phyloP scores from a whole-genome alignment of 2,113 vertebrate species.

The Silurus asotus region DNA sequence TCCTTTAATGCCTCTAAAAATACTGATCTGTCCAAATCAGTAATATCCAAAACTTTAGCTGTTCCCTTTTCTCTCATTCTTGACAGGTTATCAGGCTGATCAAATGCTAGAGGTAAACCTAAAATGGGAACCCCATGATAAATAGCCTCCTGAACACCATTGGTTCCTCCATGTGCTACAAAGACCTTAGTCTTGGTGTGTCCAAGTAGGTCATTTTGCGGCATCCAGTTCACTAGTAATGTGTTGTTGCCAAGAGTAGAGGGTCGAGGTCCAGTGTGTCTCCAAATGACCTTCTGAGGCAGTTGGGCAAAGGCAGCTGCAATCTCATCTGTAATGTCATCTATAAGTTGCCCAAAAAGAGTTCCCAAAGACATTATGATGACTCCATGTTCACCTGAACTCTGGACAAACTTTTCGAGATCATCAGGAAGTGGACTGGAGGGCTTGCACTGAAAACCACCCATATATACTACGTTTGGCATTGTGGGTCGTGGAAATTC shows the following conservation, averaged over 20 bases:
- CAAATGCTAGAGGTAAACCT: conserved; percentile 67
- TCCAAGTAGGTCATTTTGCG: conserved; percentile 72
- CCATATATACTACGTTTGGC: conserved; percentile 56
- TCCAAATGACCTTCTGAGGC: conserved; percentile 72
- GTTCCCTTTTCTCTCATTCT: conserved; percentile 64
- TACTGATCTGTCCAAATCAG: conserved; percentile 54
- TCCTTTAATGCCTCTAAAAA: conserved; percentile 62
- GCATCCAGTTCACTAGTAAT: conserved; percentile 67
- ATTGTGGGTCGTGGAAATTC: conserved; percentile 60
- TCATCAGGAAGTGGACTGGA: conserved; percentile 48
- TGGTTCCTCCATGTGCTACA: conserved; percentile 70
- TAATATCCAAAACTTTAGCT: conserved; percentile 63
- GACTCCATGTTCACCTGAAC: conserved; percentile 67
- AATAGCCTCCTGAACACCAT: conserved; percentile 71
- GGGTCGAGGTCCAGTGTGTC: conserved; percentile 63
- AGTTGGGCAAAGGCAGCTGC: conserved; percentile 68
- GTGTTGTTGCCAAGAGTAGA: conserved; percentile 68
- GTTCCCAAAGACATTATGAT: conserved; percentile 70
- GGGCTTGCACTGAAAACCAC: conserved; percentile 56
- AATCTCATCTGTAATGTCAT: conserved; percentile 63
- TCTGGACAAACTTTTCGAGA: conserved; percentile 54
- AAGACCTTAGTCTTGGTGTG: conserved; percentile 68
- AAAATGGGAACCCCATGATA: conserved; percentile 68
- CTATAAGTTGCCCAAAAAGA: conserved; percentile 59
- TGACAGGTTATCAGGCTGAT: conserved; percentile 70